Percentiles rank a stretch among this genome's conserved stretches.
Evolutionary conservation across 2,797 vertebrate species (phyloP).

Genomic region (Enteromius argenteus): DNA sequence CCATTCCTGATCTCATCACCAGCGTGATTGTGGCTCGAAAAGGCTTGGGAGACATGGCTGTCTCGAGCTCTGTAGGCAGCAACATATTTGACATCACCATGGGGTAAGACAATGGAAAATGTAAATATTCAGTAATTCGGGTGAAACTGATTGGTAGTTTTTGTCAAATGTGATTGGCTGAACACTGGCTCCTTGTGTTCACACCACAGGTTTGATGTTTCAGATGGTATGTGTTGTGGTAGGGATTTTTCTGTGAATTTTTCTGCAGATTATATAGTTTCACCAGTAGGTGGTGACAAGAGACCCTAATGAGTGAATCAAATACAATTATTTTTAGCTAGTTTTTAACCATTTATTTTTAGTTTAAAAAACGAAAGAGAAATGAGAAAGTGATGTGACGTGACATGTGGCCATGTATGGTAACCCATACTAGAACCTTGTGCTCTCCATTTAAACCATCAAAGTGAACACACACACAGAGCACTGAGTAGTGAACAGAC

Average conservation of each 20-base stretch:
- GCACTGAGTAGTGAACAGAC: no score
- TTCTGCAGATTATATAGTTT: neutral
- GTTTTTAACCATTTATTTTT: neutral
- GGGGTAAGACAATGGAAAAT: slow-evolving; percentile 79
- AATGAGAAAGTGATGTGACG: no score
- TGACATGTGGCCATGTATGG: no score
- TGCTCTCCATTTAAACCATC: no score
- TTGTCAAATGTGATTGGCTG: neutral
- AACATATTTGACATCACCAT: slow-evolving; percentile 99
- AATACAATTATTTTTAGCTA: neutral
- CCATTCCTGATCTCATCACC: slow-evolving; percentile 97
- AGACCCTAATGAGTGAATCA: neutral
- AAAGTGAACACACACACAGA: no score
- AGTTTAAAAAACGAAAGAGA: no score
- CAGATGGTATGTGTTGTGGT: neutral
- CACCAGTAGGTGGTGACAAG: neutral
- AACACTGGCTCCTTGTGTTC: neutral
- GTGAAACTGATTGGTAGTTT: neutral
- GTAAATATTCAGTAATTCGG: no score
- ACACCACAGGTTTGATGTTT: neutral
- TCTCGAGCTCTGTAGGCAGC: slow-evolving; percentile 97
- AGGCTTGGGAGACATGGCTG: slow-evolving; percentile 96
- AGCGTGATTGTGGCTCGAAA: slow-evolving; percentile 98
- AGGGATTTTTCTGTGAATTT: neutral
- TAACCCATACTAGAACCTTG: no score